Evolutionary conservation across 1,140 invertebrate genomes (phyloP), one percentile per base, ranked within the genome.

Genomic region (Pararge aegeria): DNA sequence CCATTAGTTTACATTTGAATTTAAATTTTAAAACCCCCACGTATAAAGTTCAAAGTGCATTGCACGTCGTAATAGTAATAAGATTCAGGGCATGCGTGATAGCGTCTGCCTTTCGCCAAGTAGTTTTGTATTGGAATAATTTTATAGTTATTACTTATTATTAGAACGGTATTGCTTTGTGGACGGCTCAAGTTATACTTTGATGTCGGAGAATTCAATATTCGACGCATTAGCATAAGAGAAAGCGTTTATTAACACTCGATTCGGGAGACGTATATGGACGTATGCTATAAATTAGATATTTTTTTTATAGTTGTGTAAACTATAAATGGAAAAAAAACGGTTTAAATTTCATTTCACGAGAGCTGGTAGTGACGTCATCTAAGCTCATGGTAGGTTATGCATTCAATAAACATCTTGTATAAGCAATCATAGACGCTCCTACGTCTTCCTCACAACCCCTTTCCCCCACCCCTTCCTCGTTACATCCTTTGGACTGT

Each of bases 141-240:
- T 86, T 86, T 81, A 84, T 86, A 88, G 82, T 85, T 84, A 81
- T 85, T 87, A 83, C 78, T 80, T 74, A 79, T 79, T 76, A 75
- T 80, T 82, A 80, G 71, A 75, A 75, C 61, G 72, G 60, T 74
- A 79, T 78, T 71, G 61, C 64, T 67, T 61, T 61, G 60, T 64
- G 66, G 59, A 42, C 50, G 53, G 52, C 29, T 56, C 55, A 49
- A 42, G 40, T 44, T 55, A 37, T 38, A 46, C 21, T 29, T 48
- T 54, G 49, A 34, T 42, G 48, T 55, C 46, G 24, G 24, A 27
- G 50, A 51, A 55, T 58, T 63, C 64, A 60, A 70, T 70, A 68
- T 55, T 53, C 52, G 57, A 53, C 44, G 48, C 57, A 68, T 68
- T 68, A 64, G 66, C 58, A 64, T 68, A 64, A 66, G 61, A 55